Base-by-base conservation (phyloP, 1,140 invertebrate genomes). In the Druon quercuslanigerum region DNA sequence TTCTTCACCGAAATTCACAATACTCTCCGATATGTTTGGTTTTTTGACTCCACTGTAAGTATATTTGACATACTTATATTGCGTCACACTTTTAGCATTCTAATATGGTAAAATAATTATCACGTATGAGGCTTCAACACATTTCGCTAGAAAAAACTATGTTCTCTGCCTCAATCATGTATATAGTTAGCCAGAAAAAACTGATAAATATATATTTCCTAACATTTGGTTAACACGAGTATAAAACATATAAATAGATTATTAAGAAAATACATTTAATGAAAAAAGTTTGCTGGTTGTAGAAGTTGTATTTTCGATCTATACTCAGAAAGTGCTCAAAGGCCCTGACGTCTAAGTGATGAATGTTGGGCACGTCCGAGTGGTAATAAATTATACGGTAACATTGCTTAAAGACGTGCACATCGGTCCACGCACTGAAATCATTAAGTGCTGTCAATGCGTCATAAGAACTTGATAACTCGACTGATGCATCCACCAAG, bases 341-440 rank as follows among this genome's bases (percentile, higher is more conserved):
- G 33, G 14, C 60, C 60, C 60, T 66, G 60, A 66, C 60, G 60
- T 66, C 60, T 46, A 66, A 46, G 33, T 40, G 60, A 66, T 66
- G 33, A 66, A 66, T 25, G 60, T 16, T 66, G 33, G 16, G 25
- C 60, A 66, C 60, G 60, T 66, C 25, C 60, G 25, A 46, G 33
- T 66, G 0, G 33, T 66, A 66, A 46, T 66, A 66, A 66, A 66
- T 66, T 60, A 60, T 33, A 60, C 11, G 54, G 17, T 56, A 17
- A 56, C 54, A 56, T 56, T 60, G 25, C 20, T 16, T 60, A 60
- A 11, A 40, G 57, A 60, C 57, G 25, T 60, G 57, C 57, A 60
- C 20, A 60, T 60, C 57, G 33, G 57, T 33, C 46, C 60, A 66
- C 60, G 60, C n/a, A 66, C 60, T 66, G 60, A 66, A 66, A 66